phyloP scores from a whole-genome alignment of 2,113 vertebrate species.

The Synodontis membranacea region DNA sequence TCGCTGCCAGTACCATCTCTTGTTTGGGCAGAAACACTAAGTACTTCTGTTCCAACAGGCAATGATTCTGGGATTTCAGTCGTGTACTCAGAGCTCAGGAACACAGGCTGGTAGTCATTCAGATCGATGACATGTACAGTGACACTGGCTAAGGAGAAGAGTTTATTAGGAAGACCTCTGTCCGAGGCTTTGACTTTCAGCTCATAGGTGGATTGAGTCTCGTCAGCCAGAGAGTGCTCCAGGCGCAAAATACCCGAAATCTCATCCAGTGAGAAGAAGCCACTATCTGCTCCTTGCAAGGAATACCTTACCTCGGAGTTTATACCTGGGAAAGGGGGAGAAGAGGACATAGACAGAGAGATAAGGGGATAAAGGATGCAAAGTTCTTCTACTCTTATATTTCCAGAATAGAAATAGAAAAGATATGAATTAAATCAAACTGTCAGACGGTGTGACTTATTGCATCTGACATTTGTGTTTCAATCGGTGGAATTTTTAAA shows the following conservation, averaged over 20 bases:
- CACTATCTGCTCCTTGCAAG: slow-evolving; percentile 78
- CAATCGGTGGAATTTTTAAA: background rate
- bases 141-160: slow-evolving; percentile 80
- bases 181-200: slow-evolving; percentile 88
- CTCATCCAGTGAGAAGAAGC: slow-evolving; percentile 90
- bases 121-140: slow-evolving; percentile 86
- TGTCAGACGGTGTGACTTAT: background rate
- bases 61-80: slow-evolving; percentile 81
- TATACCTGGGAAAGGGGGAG: slow-evolving; percentile 71
- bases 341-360: background rate
- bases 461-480: background rate
- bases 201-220: slow-evolving; percentile 74
- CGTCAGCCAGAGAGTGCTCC: slow-evolving; percentile 80
- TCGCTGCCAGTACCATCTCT: slow-evolving; percentile 71
- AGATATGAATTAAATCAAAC: background rate
- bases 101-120: slow-evolving; percentile 87
- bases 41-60: slow-evolving; percentile 76
- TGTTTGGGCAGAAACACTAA: slow-evolving; percentile 78
- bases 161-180: slow-evolving; percentile 78
- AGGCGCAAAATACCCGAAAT: slow-evolving; percentile 86
- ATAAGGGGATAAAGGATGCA: background rate
- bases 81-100: slow-evolving; percentile 80
- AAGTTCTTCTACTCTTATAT: background rate
- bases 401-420: background rate
- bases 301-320: slow-evolving; percentile 91